Base-by-base conservation (phyloP, 2,797 vertebrate species). In the Esox masquinongy region DNA sequence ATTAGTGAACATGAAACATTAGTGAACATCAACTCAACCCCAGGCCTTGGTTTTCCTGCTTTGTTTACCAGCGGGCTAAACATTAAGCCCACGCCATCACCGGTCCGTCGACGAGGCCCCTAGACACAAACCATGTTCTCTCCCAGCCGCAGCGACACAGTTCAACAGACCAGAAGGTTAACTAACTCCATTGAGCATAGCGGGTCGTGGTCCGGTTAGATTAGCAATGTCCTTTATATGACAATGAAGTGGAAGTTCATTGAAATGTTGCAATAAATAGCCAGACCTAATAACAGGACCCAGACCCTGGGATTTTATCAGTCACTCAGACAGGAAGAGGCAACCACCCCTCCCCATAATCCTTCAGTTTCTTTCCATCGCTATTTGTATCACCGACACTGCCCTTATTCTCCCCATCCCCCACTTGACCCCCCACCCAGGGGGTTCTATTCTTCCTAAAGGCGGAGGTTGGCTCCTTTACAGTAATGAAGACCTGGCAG, bases 1-100 rank as follows among this genome's bases (percentile, higher is more conserved):
- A 91, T 91, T 89, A 90, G 84, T 81, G 78, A 67, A 84, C 81
- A 79, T 66, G 61, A 71, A 88, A 84, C 83, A 83, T 69, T 6
- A n/a, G n/a, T n/a, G n/a, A n/a, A 63, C 24, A 29, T 59, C 76
- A 39, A 11, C 19, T 24, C 59, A 78, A n/a, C 50, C 34, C 17
- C 68, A 50, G 76, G 53, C 63, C 29, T 59, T 31, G 71, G 72
- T 24, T 80, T 63, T 61, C 56, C 56, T 59, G 63, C 31, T 79
- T 24, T 86, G 77, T 88, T 88, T 84, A 83, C 70, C 72, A 67
- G 70, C 59, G 47, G 74, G 89, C 87, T 90, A 91, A 90, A 89
- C 82, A 92, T 92, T 90, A 90, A 91, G 86, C 84, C 59, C 74
- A 83, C 80, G 79, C 71, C 82, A 77, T 87, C 85, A 90, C 49